Conservation (phyloP, 2,113 vertebrate genomes). For the Potamarius usumacintae region DNA sequence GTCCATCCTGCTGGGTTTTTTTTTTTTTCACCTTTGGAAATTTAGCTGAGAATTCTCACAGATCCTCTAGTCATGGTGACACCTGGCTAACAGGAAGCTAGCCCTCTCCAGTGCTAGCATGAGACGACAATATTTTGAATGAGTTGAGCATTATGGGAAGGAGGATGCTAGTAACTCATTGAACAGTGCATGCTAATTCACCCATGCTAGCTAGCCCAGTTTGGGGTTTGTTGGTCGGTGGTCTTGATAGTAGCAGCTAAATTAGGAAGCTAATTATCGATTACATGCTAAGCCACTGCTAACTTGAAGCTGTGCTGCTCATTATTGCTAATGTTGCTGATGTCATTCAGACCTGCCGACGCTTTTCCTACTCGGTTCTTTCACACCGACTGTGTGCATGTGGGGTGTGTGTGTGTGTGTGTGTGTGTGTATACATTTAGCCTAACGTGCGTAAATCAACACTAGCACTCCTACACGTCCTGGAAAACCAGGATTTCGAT, state of each 20-base stretch:
- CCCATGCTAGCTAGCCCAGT: neutral
- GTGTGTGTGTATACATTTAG: neutral
- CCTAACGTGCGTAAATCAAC: neutral
- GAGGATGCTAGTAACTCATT: neutral
- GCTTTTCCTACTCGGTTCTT: neutral
- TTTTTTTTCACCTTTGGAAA: neutral
- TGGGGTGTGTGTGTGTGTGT: too few species aligned
- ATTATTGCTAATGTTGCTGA: neutral
- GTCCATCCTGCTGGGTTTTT: neutral
- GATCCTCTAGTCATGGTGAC: neutral
- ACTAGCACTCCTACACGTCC: neutral
- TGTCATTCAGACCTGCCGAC: neutral
- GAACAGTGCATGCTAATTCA: neutral
- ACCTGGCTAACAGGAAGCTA: slow-evolving; percentile 35
- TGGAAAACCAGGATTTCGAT: neutral
- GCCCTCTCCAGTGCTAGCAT: neutral
- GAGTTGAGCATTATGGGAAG: neutral
- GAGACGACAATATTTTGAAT: neutral
- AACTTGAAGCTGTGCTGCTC: neutral
- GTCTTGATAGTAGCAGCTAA: neutral
- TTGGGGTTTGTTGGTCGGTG: neutral
- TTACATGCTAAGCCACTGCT: neutral
- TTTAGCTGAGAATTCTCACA: neutral
- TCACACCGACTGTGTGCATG: neutral
- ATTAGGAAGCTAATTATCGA: neutral